These are phyloP conservation scores for Agrilus planipennis DNA, from an alignment of 1,140 invertebrate genomes.

Conservation along the genomic window DNA sequence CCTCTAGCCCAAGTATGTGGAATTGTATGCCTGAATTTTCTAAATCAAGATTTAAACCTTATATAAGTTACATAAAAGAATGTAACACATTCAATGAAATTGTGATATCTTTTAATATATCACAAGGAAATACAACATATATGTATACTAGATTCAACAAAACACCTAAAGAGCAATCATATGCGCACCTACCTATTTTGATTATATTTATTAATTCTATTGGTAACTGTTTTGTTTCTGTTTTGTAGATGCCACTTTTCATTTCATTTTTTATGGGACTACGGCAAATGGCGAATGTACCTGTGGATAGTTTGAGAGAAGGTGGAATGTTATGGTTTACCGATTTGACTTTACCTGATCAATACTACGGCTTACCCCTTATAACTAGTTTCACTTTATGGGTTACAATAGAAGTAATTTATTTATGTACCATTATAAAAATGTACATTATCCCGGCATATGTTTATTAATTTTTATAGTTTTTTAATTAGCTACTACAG, in stretches of 20 bases:
- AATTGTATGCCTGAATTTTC: no score
- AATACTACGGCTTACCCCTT: slow-evolving; percentile 77
- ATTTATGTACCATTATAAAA: neutral
- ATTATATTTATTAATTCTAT: neutral
- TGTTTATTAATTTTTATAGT: no score
- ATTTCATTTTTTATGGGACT: slow-evolving; percentile 82
- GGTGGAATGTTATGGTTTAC: slow-evolving; percentile 91
- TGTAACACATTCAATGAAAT: no score
- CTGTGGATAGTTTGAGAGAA: slow-evolving; percentile 72
- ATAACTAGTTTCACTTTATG: slow-evolving; percentile 70
- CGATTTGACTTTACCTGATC: slow-evolving; percentile 84
- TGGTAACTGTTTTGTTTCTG: slow-evolving; percentile 7
- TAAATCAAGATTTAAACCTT: no score
- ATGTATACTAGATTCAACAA: no score
- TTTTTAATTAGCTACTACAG: no score
- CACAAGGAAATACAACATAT: no score
- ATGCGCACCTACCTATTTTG: no score
- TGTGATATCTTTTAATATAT: no score
- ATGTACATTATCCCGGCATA: no score
- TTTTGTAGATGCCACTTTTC: slow-evolving; percentile 69
- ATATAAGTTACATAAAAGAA: no score
- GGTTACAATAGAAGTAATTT: slow-evolving; percentile 63
- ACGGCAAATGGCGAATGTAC: slow-evolving; percentile 70
- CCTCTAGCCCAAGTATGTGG: slow-evolving; percentile 61
- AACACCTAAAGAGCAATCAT: no score